Conservation (phyloP, 2,797 vertebrate species). For the Gephyroberyx darwinii region DNA sequence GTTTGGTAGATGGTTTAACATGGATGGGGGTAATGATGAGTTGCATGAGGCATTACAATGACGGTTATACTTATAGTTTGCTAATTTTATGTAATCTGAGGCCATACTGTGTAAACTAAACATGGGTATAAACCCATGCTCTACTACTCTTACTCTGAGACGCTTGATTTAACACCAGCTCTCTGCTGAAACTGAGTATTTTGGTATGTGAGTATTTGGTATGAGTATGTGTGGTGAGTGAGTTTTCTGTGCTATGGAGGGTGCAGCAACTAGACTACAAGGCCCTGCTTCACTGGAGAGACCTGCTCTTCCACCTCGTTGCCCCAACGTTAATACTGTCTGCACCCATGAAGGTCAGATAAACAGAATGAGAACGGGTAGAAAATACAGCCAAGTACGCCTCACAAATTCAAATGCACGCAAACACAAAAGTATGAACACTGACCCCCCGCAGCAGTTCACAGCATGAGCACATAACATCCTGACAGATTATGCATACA, state of each 20-base stretch:
- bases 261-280: too few species aligned
- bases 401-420: neutral
- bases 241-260: neutral
- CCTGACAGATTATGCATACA: neutral
- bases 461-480: neutral
- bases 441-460: too few species aligned
- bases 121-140: too few species aligned
- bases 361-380: neutral
- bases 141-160: too few species aligned
- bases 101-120: neutral
- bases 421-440: neutral
- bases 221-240: neutral
- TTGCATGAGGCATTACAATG: neutral
- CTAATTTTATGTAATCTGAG: neutral
- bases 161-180: neutral
- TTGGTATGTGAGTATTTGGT: neutral
- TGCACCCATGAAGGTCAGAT: neutral
- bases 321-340: neutral
- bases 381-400: neutral
- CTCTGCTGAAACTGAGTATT: neutral
- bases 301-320: conserved; percentile 15
- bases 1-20: too few species aligned
- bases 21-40: too few species aligned
- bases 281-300: conserved; percentile 6
- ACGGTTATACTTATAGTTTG: neutral